A percentile compares a stretch with the other conserved stretches of the same genome.
Evolutionary conservation across 2,797 vertebrate genomes (phyloP).

Genomic region (Simalia tracyae): DNA sequence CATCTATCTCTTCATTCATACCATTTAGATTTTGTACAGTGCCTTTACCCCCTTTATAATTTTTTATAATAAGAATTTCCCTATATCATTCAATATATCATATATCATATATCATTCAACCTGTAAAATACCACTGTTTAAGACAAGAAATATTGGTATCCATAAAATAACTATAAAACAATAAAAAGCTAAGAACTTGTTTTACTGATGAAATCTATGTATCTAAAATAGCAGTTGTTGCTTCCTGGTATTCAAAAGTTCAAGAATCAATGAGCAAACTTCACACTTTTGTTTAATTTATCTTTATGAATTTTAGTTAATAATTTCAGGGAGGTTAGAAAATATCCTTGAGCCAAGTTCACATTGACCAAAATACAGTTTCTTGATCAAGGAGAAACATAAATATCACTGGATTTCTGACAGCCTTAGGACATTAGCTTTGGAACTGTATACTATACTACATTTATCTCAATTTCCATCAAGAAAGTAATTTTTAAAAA

Average conservation of each 20-base stretch:
- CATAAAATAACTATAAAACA: background rate
- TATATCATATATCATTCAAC: background rate
- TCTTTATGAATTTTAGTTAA: background rate
- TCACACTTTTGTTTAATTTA: background rate
- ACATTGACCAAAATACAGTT: background rate
- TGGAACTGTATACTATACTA: background rate
- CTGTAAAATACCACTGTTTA: background rate
- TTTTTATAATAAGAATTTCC: background rate
- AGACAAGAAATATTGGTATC: background rate
- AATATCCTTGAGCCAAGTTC: background rate
- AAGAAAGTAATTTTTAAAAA: background rate
- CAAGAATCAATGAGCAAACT: background rate
- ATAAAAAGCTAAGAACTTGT: background rate
- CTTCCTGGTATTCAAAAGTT: background rate
- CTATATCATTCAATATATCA: background rate
- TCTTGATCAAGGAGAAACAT: background rate
- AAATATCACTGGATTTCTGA: background rate
- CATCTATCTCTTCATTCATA: background rate
- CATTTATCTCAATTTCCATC: background rate
- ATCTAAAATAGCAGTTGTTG: background rate
- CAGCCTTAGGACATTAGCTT: background rate
- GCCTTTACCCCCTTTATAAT: background rate
- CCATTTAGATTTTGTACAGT: background rate
- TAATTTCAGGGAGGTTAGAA: background rate
- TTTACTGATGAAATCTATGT: background rate